Base-by-base conservation (phyloP, 2,113 vertebrate species). In the Ceuthmochares aereus region DNA sequence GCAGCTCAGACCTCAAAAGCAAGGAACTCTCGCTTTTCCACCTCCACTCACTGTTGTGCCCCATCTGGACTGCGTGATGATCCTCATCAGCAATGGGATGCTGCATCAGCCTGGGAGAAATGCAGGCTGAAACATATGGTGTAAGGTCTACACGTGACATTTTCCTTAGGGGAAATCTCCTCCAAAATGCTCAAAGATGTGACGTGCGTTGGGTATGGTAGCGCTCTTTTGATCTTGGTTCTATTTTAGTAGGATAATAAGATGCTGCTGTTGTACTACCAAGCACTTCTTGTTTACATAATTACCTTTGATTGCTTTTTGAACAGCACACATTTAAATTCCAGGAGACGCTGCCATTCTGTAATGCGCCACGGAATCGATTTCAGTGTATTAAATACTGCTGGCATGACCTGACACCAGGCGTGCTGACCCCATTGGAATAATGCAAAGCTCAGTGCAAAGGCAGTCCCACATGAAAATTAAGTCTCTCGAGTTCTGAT, bases 261-360 rank as follows among this genome's bases (percentile, higher is more conserved):
- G 79, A 94, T 92, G 90, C 93, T 96, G 95, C 68, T 92, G 66
- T 92, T 95, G 79, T 59, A 84, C 67, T 87, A 73, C 42, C 78
- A 88, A 87, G 87, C 70, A 51, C 77, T 45, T 47, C 83, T 96
- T 96, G 87, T 96, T 95, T 91, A 93, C 84, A 80, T 93, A 93
- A 96, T 96, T 94, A 95, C 45, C 68, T 93, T 59, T 95, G 94
- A 94, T 91, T 95, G 79, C 95, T 84, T 94, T 95, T 69, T 63
- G 94, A 93, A 23, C 34, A 51, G 73, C 11, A 49, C 83, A 76
- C 63, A 81, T 95, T 94, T 80, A 88, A 85, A 96, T 95, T 94
- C 72, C 88, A 89, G 77, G 88, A 88, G 88, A 92, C 55, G 49
- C 47, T 0, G 3, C 51, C 63, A 9, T 40, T 83, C 75, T 84